A percentile compares a stretch with the other conserved stretches of the same genome.
These are phyloP conservation scores for Lacerta agilis DNA, from an alignment of 2,797 vertebrate genomes.

Conservation along the genomic window DNA sequence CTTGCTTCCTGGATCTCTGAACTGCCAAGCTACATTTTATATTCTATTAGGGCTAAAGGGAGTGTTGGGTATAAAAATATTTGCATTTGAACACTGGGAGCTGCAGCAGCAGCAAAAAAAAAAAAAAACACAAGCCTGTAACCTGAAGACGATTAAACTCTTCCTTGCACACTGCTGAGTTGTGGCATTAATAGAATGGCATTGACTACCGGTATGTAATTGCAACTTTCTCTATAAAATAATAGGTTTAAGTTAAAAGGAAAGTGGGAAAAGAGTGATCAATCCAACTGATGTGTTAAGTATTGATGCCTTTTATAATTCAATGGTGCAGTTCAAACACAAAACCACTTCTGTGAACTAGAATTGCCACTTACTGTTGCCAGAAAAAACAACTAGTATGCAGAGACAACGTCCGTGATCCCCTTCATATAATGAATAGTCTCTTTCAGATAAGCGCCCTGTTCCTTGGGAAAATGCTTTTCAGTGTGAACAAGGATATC, in stretches of 20 bases:
- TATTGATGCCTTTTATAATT: conserved; percentile 2
- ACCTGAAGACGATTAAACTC: background rate
- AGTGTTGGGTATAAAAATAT: background rate
- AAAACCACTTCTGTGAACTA: background rate
- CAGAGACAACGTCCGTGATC: background rate
- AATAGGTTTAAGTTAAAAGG: background rate
- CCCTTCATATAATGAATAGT: conserved; percentile 12
- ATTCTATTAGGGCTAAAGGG: background rate
- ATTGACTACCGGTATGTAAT: background rate
- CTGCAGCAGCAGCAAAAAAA: background rate
- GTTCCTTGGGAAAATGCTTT: background rate
- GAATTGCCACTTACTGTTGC: background rate
- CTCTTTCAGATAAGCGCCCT: background rate
- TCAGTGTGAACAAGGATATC: background rate
- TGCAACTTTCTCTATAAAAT: background rate
- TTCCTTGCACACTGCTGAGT: background rate
- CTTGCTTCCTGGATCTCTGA: background rate
- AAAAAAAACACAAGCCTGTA: no score
- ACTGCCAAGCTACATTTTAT: background rate
- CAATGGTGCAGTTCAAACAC: background rate
- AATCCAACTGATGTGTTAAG: background rate
- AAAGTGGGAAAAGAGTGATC: background rate
- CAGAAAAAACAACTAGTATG: background rate
- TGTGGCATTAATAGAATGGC: background rate
- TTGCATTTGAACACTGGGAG: background rate